These are phyloP conservation scores for Sebastes taczanowskii DNA, from an alignment of 2,797 vertebrate species.

Conservation along the genomic window DNA sequence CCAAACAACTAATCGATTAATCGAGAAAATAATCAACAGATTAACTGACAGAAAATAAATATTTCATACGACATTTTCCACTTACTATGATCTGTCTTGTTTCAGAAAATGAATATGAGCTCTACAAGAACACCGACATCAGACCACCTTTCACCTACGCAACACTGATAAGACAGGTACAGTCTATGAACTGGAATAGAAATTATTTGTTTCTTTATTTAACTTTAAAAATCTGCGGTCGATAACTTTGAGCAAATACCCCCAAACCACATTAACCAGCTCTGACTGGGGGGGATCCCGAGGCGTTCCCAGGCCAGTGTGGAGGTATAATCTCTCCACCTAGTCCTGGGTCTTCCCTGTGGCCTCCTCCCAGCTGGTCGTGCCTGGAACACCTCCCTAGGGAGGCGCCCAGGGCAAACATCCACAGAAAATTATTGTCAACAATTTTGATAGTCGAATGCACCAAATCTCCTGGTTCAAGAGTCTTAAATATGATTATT, in stretches of 20 bases:
- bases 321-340: too few species aligned
- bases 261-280: too few species aligned
- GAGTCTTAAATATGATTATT: not conserved
- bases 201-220: not conserved
- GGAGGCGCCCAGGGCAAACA: not conserved
- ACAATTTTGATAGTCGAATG: not conserved
- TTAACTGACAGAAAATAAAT: not conserved
- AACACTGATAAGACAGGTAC: constrained; percentile 96
- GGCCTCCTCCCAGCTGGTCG: too few species aligned
- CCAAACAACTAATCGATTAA: fast-evolving
- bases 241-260: too few species aligned
- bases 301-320: too few species aligned
- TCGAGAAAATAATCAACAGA: too few species aligned
- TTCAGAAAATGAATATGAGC: constrained; percentile 93
- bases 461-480: fast-evolving
- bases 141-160: constrained; percentile 97
- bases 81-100: constrained; percentile 15
- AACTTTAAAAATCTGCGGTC: not conserved
- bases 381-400: too few species aligned
- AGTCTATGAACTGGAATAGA: not conserved
- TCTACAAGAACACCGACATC: constrained; percentile 95
- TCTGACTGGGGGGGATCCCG: too few species aligned
- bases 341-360: too few species aligned
- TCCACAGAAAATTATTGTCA: not conserved
- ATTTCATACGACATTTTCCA: not conserved